Percentiles rank a stretch among this genome's conserved stretches.
These are phyloP conservation scores for Galaxea fascicularis DNA, from an alignment of 92 coral and sea anemone species.

Conservation along the genomic window DNA sequence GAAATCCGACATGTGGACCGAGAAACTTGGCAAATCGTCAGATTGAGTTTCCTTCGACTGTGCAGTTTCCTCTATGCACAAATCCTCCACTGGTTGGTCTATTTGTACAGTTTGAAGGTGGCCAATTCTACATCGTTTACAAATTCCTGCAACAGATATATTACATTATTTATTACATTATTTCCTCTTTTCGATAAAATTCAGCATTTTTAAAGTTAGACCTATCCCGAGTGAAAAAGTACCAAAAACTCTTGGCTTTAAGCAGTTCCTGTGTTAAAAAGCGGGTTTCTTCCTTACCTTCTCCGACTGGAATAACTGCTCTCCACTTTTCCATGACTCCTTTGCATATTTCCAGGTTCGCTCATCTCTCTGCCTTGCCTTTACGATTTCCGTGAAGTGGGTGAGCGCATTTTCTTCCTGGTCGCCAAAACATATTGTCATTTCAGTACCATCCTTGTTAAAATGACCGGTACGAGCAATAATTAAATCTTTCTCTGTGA, in stretches of 20 bases:
- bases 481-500: slow-evolving; percentile 28
- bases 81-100: not conserved
- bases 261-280: not conserved
- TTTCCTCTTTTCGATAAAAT: not conserved
- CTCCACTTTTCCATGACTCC: slow-evolving; percentile 29
- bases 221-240: no score
- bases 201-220: no score
- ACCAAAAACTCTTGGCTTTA: not conserved
- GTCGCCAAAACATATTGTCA: slow-evolving; percentile 25
- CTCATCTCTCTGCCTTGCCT: slow-evolving; percentile 22
- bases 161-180: not conserved
- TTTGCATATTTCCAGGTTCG: not conserved
- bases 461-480: slow-evolving; percentile 42
- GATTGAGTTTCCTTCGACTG: no score
- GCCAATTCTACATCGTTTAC: slow-evolving; percentile 14
- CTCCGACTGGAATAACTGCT: slow-evolving; percentile 2
- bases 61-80: no score
- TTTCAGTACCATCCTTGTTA: slow-evolving; percentile 15
- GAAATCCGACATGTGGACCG: not conserved
- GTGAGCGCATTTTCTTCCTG: slow-evolving; percentile 19
- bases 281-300: not conserved
- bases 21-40: not conserved
- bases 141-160: no score
- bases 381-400: slow-evolving; percentile 25
- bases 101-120: not conserved